Evolutionary conservation across 1,140 invertebrate genomes (phyloP).

Genomic region (Hestina assimilis): DNA sequence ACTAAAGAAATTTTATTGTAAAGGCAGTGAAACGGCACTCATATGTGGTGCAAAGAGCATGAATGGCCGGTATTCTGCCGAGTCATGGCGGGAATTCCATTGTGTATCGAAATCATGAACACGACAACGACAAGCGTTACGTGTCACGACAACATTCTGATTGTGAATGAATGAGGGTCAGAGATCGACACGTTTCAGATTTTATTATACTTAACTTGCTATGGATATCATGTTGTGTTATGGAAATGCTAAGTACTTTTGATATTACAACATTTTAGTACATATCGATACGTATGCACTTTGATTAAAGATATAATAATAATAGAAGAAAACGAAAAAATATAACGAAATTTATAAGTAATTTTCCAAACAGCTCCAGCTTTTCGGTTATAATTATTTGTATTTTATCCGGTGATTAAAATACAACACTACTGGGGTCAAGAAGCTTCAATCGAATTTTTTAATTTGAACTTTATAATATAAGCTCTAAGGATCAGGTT

Average conservation of each 20-base stretch:
- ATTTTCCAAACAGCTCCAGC: too few species aligned
- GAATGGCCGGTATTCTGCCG: conserved; percentile 62
- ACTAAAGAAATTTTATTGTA: conserved; percentile 5
- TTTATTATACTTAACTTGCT: conserved; percentile 54
- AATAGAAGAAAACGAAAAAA: too few species aligned
- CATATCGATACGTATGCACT: background rate
- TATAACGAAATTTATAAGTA: too few species aligned
- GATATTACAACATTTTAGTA: background rate
- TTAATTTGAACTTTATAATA: conserved; percentile 6
- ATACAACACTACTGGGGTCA: too few species aligned
- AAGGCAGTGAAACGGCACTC: conserved; percentile 19
- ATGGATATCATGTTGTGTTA: conserved; percentile 44
- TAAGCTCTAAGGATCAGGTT: conserved; percentile 6
- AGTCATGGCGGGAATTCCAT: conserved; percentile 73
- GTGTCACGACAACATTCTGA: conserved; percentile 61
- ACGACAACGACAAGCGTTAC: conserved; percentile 52
- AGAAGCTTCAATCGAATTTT: background rate
- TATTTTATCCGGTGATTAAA: too few species aligned
- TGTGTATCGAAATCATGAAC: conserved; percentile 63
- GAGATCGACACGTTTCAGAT: conserved; percentile 52
- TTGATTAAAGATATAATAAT: too few species aligned
- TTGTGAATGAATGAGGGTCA: conserved; percentile 73
- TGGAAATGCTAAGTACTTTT: conserved; percentile 27
- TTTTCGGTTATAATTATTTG: too few species aligned
- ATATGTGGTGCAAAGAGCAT: conserved; percentile 42